phyloP scores from a whole-genome alignment of 2,888 invertebrate species.

The Lamellibrachia satsuma region DNA sequence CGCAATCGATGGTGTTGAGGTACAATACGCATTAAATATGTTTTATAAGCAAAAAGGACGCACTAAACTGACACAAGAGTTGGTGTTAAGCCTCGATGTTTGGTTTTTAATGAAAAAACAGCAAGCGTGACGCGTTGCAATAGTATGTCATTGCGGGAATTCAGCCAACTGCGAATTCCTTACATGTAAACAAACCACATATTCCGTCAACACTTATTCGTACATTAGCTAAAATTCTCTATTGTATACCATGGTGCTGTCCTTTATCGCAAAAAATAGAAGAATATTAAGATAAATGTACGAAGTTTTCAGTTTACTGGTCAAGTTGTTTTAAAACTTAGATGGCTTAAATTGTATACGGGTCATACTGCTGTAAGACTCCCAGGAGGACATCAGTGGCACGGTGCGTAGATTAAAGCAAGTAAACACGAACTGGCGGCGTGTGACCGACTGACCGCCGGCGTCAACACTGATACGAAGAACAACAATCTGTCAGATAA shows the following conservation, averaged over 20 bases:
- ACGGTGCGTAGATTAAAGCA: not conserved
- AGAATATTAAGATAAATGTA: not conserved
- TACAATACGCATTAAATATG: no score
- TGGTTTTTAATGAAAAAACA: no score
- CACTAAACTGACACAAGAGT: no score
- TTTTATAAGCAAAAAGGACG: no score
- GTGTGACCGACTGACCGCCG: not conserved
- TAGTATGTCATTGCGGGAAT: not conserved
- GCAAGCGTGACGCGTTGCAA: no score
- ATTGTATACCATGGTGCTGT: not conserved
- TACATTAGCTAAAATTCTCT: not conserved
- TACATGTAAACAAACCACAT: not conserved
- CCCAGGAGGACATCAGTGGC: not conserved
- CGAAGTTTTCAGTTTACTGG: not conserved
- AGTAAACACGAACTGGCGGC: not conserved
- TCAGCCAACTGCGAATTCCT: not conserved
- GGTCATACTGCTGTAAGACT: not conserved
- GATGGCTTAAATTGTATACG: not conserved
- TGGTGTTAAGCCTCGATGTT: no score
- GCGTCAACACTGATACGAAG: not conserved
- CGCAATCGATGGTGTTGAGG: no score
- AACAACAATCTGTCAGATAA: not conserved
- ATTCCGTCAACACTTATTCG: not conserved
- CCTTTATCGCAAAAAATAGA: not conserved
- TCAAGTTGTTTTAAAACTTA: not conserved